A percentile compares a stretch with the other conserved stretches of the same genome.
Evolutionary conservation across 2,113 vertebrate genomes (phyloP).

Genomic region (Cinclus mexicanus): DNA sequence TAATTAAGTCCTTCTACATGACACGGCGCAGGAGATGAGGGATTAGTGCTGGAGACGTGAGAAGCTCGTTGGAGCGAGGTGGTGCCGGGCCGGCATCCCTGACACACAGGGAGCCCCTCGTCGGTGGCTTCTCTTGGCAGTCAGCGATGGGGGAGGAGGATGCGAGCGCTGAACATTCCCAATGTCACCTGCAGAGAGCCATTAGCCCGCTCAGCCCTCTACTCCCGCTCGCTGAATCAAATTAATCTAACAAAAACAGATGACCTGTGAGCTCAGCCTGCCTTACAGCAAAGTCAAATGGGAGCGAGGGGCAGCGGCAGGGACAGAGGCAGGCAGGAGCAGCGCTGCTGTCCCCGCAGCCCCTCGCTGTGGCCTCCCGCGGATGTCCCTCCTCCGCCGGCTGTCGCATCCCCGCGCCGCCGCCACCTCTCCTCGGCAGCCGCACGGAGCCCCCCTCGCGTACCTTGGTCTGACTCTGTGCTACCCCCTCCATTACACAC

Average conservation of each 20-base stretch:
- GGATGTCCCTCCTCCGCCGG: neutral
- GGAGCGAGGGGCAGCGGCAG: neutral
- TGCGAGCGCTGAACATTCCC: slow-evolving; percentile 21
- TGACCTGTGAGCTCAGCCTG: slow-evolving; percentile 73
- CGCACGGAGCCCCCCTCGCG: neutral
- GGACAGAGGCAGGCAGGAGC: neutral
- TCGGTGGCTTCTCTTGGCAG: neutral
- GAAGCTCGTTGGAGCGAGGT: accelerated
- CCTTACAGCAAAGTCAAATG: slow-evolving; percentile 77
- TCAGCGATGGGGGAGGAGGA: neutral
- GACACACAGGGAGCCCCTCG: neutral
- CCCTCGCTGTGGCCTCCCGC: neutral
- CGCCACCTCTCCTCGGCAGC: neutral
- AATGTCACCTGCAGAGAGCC: slow-evolving; percentile 70
- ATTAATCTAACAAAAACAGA: slow-evolving; percentile 77
- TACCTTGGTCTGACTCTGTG: neutral
- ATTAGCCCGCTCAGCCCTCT: slow-evolving; percentile 65
- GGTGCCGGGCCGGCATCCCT: neutral
- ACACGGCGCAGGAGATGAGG: neutral
- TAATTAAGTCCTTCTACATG: slow-evolving; percentile 37
- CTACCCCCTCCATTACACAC: neutral
- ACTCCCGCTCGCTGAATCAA: slow-evolving; percentile 72
- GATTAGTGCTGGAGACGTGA: neutral
- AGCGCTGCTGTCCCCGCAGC: neutral
- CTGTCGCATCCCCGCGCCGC: neutral